These are phyloP conservation scores for Clistopyga incitator DNA, from an alignment of 2,888 invertebrate species.

Conservation along the genomic window DNA sequence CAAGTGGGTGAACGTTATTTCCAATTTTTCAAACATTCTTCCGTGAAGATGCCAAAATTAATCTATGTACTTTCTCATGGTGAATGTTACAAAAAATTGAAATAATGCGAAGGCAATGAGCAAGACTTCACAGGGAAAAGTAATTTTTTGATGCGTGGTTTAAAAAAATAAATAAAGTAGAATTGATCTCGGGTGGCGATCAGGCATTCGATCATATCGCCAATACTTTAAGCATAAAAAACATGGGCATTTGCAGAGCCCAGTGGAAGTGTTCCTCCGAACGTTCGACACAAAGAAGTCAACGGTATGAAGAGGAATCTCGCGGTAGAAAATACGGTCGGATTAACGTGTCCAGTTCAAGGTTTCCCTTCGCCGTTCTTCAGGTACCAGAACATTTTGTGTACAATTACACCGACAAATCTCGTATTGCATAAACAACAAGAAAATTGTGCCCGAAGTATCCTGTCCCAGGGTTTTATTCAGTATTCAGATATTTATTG, in stretches of 20 bases:
- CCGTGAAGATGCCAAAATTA: too few species aligned
- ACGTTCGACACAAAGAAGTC: constrained; percentile 83
- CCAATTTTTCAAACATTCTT: too few species aligned
- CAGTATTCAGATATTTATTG: background rate
- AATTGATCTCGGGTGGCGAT: too few species aligned
- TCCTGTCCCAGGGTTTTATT: constrained; percentile 85
- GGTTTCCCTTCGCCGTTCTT: constrained; percentile 85
- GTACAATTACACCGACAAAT: background rate
- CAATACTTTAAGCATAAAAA: background rate
- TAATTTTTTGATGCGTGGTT: too few species aligned
- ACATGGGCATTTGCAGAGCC: constrained; percentile 80
- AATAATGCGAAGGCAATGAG: too few species aligned
- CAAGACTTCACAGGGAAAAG: too few species aligned
- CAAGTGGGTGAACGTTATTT: too few species aligned
- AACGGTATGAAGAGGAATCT: constrained; percentile 78
- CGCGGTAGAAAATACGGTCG: constrained; percentile 75
- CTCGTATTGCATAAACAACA: background rate
- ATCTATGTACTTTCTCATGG: too few species aligned
- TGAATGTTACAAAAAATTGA: too few species aligned
- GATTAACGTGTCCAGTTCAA: constrained; percentile 87
- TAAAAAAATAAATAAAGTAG: too few species aligned
- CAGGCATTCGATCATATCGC: too few species aligned
- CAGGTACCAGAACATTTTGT: constrained; percentile 81
- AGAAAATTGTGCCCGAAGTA: constrained; percentile 82
- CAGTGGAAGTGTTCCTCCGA: constrained; percentile 83